Base-by-base conservation (phyloP, 2,113 vertebrate genomes). In the Varanus salvator region DNA sequence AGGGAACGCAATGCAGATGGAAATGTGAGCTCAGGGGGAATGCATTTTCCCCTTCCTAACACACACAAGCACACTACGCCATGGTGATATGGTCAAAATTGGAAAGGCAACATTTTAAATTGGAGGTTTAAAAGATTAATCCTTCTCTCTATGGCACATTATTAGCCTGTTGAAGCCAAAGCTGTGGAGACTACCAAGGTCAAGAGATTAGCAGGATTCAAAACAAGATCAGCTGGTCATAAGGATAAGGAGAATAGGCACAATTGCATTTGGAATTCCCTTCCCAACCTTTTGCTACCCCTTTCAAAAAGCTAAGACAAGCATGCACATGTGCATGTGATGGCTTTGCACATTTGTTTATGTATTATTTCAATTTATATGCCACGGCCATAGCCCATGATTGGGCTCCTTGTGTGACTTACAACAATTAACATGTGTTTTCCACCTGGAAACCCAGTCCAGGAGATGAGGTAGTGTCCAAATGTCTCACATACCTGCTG, bases 51-150 rank as follows among this genome's bases (percentile, higher is more conserved):
- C 85, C 23, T 17, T 60, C 91, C 90, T 89, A 38, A 2, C 60
- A 0, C 60, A 77, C 74, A 66, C 17, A 68, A 4, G 19, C 15
- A 64, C 60, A 64, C 17, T 29, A 64, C 76, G 6, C 80, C 0
- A 6, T 64, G 72, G 21, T 29, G 17, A 21, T 19, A 60, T 77
- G n/a, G 52, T 90, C 75, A 48, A 87, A 68, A 66, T 2, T 1
- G 57, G 19, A 80, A 87, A 91, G 23, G 52, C 8, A 91, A 76
- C n/a, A 54, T 5, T 91, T 92, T 90, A 87, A 86, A 86, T 74
- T 82, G 87, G 48, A 82, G 15, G 2, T 64, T 64, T 87, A 52
- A 89, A 87, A 90, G 1, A 27, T 25, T 78, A 3, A 29, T 87
- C 66, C 4, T 88, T 81, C 76, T 19, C 52, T 66, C 50, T 23